Percentiles rank a stretch among this genome's conserved stretches.
Evolutionary conservation across 2,113 vertebrate genomes (phyloP).

Genomic region (Saccopteryx leptura): DNA sequence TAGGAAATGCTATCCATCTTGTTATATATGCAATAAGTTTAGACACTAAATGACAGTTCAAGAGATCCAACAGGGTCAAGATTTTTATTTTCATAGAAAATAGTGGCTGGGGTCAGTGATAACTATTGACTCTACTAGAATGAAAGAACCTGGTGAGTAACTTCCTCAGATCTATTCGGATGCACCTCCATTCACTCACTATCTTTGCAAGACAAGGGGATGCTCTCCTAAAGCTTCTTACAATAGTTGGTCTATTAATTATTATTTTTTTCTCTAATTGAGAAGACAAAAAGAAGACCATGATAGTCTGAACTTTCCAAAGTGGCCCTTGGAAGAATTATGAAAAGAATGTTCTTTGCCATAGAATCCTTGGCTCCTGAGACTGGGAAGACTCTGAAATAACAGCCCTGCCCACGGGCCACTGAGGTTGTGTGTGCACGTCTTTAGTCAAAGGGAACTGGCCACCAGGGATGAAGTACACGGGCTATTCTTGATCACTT

Average conservation of each 20-base stretch:
- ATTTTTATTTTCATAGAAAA: background rate
- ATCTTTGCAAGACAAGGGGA: background rate
- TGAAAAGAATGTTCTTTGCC: background rate
- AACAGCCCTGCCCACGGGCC: background rate
- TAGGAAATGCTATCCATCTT: background rate
- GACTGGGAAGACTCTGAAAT: background rate
- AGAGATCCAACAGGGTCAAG: background rate
- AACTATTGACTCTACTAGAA: background rate
- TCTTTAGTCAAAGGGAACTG: background rate
- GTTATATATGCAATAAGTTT: background rate
- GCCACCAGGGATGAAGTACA: background rate
- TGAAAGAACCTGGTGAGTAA: background rate
- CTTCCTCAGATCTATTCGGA: background rate
- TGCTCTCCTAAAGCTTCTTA: background rate
- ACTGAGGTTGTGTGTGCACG: background rate
- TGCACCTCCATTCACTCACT: too few relatives aligned
- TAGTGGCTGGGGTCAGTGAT: too few relatives aligned
- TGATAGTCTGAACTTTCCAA: background rate
- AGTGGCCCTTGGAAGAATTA: background rate
- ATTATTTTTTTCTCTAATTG: background rate
- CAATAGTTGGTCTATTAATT: background rate
- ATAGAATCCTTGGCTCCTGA: background rate
- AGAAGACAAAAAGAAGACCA: background rate
- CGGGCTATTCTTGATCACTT: background rate
- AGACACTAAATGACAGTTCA: background rate